These are phyloP conservation scores for Zophobas morio DNA, from an alignment of 1,140 invertebrate genomes.

Conservation along the genomic window DNA sequence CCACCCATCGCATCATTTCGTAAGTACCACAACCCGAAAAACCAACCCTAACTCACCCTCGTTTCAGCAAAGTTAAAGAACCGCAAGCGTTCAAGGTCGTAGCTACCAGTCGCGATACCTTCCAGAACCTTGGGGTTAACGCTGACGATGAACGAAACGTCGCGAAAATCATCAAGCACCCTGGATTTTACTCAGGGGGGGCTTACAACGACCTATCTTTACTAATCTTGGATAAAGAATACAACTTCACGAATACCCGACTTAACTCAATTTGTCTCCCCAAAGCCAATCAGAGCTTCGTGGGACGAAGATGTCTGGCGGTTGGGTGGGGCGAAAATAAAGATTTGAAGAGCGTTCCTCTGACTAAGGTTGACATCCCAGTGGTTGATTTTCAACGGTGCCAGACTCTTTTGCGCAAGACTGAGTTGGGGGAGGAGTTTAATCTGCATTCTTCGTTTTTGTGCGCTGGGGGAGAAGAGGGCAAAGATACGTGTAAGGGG, in stretches of 20 bases:
- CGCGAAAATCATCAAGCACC: slow-evolving; percentile 57
- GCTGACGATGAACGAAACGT: slow-evolving; percentile 49
- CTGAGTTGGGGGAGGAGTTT: slow-evolving; percentile 74
- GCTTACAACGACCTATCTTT: slow-evolving; percentile 63
- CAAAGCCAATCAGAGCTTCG: not conserved
- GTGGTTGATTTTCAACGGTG: slow-evolving; percentile 72
- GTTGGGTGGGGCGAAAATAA: slow-evolving; percentile 12
- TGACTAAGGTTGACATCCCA: slow-evolving; percentile 65
- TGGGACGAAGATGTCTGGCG: not conserved
- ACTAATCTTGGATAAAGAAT: slow-evolving; percentile 46
- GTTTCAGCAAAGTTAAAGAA: slow-evolving; percentile 10
- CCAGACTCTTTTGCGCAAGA: slow-evolving; percentile 70
- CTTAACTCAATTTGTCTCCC: slow-evolving; percentile 33
- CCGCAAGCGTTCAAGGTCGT: slow-evolving; percentile 13
- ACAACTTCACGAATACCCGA: not conserved
- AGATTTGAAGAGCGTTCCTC: not conserved
- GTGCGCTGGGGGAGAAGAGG: slow-evolving; percentile 78
- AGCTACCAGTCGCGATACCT: not conserved
- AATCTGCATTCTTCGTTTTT: slow-evolving; percentile 75
- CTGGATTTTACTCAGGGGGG: slow-evolving; percentile 56
- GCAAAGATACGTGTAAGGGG: slow-evolving; percentile 79
- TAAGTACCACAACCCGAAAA: not conserved
- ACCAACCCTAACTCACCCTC: not conserved
- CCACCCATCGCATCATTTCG: slow-evolving; percentile 72
- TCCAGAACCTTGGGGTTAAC: not conserved